Evolutionary conservation across 2,888 invertebrate genomes (phyloP), one percentile per base, ranked within the genome.

Genomic region (Eledone cirrhosa): DNA sequence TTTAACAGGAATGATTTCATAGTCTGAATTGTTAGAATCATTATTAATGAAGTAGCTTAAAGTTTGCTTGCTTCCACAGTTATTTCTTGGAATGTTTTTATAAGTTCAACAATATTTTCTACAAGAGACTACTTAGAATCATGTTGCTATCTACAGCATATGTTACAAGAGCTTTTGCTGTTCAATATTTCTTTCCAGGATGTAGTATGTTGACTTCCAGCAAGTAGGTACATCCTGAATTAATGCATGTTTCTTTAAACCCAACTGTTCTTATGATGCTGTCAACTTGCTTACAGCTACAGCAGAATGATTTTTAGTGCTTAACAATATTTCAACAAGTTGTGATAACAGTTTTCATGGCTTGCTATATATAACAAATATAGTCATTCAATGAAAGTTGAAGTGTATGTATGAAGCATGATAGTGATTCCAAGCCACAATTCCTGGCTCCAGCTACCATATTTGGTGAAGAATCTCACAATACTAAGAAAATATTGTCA

Each of bases 71-170:
- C n/a, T 65, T 65, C n/a, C 27, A 0, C n/a, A n/a, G 24, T n/a
- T n/a, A 65, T 65, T 65, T 65, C 65, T 22, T n/a, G 2, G 65
- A 65, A 65, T 65, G n/a, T 22, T 65, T 65, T 65, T 22, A 65
- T 14, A 65, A 65, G 65, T 65, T 65, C 0, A 4, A 65, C 14
- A 13, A 65, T 65, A n/a, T 65, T n/a, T n/a, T 65, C n/a, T 65
- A n/a, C 24, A n/a, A 65, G 65, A 65, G 13, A n/a, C 65, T n/a
- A 65, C 65, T 65, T 22, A 65, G 19, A 65, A 65, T 22, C 24
- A 65, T 65, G 65, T 65, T 65, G 8, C 24, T 65, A 65, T 65
- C 65, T 65, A 65, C n/a, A 27, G 65, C n/a, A 65, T n/a, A 65
- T n/a, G 2, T 65, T n/a, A 65, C n/a, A 65, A 65, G n/a, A n/a